Percentiles rank a stretch among this genome's conserved stretches.
Conservation (phyloP, 2,113 vertebrate genomes). For the Pao palembangensis region DNA sequence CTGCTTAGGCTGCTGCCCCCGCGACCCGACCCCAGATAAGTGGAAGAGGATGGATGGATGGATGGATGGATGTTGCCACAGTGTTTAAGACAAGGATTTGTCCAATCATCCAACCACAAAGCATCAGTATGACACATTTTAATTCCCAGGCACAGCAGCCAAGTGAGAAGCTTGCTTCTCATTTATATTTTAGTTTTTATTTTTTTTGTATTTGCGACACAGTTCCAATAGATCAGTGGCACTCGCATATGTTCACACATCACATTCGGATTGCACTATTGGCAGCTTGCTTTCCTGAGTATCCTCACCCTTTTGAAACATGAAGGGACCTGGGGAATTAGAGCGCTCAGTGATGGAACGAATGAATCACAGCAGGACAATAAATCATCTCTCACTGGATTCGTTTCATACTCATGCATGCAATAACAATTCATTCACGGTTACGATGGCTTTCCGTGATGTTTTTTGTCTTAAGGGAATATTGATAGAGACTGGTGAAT, state of each 20-base stretch:
- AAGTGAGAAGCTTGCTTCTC: conserved; percentile 44
- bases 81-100: conserved; percentile 8
- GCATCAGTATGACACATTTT: conserved; percentile 32
- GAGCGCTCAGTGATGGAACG: conserved; percentile 28
- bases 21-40: too few species aligned
- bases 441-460: conserved; percentile 10
- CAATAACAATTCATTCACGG: conserved; percentile 33
- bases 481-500: conserved; percentile 4
- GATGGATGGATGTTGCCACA: too few species aligned
- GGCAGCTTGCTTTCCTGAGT: conserved; percentile 20
- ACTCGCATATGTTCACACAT: conserved; percentile 50
- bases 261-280: conserved; percentile 50
- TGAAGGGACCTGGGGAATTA: conserved; percentile 37
- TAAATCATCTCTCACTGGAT: conserved; percentile 44
- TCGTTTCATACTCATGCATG: conserved; percentile 37
- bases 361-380: conserved; percentile 42
- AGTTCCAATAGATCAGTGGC: conserved; percentile 47
- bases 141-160: conserved; percentile 23
- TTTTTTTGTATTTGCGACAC: conserved; percentile 36
- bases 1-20: too few species aligned
- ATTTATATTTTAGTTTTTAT: conserved; percentile 27
- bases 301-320: conserved; percentile 26
- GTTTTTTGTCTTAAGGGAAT: conserved; percentile 16
- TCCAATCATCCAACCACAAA: conserved; percentile 9
- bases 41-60: too few species aligned